A percentile compares a stretch with the other conserved stretches of the same genome.
Evolutionary conservation across 2,888 invertebrate genomes (phyloP).

Genomic region (Trichogramma evanescens): DNA sequence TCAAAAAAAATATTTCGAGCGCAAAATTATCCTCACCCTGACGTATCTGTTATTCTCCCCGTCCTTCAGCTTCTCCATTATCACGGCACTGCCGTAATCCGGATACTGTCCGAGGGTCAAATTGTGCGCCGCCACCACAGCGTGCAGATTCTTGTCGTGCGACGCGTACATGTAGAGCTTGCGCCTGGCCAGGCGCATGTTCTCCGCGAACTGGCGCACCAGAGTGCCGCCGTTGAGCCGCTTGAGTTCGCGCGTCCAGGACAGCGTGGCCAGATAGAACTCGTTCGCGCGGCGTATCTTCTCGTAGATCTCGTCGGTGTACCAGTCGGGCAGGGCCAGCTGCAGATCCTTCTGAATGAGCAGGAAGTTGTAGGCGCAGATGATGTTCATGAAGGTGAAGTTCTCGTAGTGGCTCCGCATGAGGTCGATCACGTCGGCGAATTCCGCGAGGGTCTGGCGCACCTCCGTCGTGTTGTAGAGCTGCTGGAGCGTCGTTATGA

Average conservation of each 20-base stretch:
- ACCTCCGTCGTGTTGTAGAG: no score
- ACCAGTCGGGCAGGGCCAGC: constrained; percentile 7
- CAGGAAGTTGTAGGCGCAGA: neutral
- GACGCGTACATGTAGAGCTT: constrained; percentile 13
- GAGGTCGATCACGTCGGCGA: no score
- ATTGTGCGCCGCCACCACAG: neutral
- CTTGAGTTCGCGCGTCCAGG: constrained; percentile 1
- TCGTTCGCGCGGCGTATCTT: neutral
- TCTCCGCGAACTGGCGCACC: constrained; percentile 6
- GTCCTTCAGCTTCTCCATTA: constrained; percentile 14
- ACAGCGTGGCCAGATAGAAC: constrained; percentile 3
- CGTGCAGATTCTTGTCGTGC: constrained; percentile 12
- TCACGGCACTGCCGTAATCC: constrained; percentile 10
- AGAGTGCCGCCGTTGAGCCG: constrained; percentile 10
- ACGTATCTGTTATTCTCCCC: constrained; percentile 3
- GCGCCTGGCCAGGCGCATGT: neutral
- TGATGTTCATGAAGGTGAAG: no score
- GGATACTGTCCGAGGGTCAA: neutral
- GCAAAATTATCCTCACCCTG: constrained; percentile 2
- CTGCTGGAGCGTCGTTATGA: no score
- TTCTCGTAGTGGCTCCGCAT: no score
- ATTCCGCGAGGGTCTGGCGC: no score
- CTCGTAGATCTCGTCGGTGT: constrained; percentile 1
- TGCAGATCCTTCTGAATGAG: constrained; percentile 10
- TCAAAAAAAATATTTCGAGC: neutral